Conservation (phyloP, 2,797 vertebrate species). For the Semotilus atromaculatus region DNA sequence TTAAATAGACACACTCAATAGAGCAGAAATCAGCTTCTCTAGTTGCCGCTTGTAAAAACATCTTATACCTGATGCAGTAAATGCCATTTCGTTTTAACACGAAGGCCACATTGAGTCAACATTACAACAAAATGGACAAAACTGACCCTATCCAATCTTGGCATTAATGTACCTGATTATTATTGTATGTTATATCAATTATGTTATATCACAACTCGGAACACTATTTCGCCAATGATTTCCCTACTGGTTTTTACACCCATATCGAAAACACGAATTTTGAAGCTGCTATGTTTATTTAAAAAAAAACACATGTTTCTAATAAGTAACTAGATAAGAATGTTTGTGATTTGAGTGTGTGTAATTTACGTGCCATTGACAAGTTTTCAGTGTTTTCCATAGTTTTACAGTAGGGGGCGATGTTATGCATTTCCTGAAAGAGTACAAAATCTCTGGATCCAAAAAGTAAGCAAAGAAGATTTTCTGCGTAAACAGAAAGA, state of each 20-base stretch:
- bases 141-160: neutral
- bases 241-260: neutral
- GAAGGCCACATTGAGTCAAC: neutral
- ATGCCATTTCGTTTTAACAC: conserved; percentile 34
- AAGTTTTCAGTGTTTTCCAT: fast-evolving
- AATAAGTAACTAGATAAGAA: no score
- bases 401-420: neutral
- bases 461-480: neutral
- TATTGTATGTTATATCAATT: neutral
- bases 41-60: conserved; percentile 26
- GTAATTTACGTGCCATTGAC: no score
- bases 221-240: neutral
- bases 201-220: neutral
- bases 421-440: neutral
- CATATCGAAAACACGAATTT: neutral
- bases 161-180: neutral
- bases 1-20: conserved; percentile 56
- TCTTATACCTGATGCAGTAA: conserved; percentile 48
- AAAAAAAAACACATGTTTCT: fast-evolving
- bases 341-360: no score
- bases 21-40: conserved; percentile 47
- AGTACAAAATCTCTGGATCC: no score
- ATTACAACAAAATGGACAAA: neutral
- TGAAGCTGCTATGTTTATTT: neutral
- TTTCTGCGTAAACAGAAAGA: neutral